Base-by-base conservation (phyloP, 2,888 invertebrate genomes). In the Ormyrus rosae region DNA sequence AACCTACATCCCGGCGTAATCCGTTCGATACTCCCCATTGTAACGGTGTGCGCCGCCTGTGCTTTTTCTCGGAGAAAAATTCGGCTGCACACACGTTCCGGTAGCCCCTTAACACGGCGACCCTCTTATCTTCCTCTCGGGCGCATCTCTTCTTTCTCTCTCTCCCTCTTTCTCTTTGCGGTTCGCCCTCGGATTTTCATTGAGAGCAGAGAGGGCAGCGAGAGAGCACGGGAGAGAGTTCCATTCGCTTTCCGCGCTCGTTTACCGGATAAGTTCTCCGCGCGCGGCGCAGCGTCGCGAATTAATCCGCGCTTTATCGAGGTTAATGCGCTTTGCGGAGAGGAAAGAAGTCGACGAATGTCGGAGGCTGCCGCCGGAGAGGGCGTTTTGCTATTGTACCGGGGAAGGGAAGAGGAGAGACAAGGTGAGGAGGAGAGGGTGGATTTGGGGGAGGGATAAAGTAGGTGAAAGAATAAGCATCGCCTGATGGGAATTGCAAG, bases 291-390 rank as follows among this genome's bases (percentile, higher is more conserved):
- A 69, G 71, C 9, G 60, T 60, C 58, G 56, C 78, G 75, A 76
- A 78, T 82, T 82, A 82, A 81, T 82, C 78, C 80, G 53, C 50
- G 72, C 58, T 76, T 76, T 80, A 76, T 72, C 72, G 77, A 61
- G 73, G 80, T 60, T 79, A 74, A 74, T 74, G 69, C 64, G 74
- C 79, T 64, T 72, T 58, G 55, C 56, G 68, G 19, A 19, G 19
- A 19, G 53, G 51, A 19, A 10, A 13, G 48, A 34, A 46, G 46
- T 34, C 51, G 75, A 61, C 46, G 61, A 76, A 58, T 56, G 58
- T 48, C 11, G 50, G 19, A 1, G 72, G 53, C 11, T 19, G 50
- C 9, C 8, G 64, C 2, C 2, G 19, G 19, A 1, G 19, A 19
- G 13, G 5, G 34, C 55, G 48, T 5, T 50, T 4, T n/a, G 46